Percentiles rank a stretch among this genome's conserved stretches.
phyloP scores from a whole-genome alignment of 1,140 invertebrate genomes.

The Temnothorax curvispinosus region DNA sequence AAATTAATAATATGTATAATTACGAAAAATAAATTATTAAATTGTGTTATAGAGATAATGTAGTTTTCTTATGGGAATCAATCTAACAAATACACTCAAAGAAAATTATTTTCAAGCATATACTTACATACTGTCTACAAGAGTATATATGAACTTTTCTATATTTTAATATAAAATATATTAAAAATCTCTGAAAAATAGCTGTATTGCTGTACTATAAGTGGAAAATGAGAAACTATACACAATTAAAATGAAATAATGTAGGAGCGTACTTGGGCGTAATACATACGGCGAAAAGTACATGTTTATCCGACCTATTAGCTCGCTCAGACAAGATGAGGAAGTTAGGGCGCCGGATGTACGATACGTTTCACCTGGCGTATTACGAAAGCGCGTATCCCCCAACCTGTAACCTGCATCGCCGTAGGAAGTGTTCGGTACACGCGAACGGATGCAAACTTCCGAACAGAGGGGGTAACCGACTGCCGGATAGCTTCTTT shows the following conservation, averaged over 20 bases:
- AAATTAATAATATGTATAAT: not conserved
- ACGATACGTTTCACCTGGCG: slow-evolving; percentile 49
- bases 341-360: slow-evolving; percentile 29
- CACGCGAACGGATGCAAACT: slow-evolving; percentile 14
- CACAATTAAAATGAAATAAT: not conserved
- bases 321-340: slow-evolving; percentile 26
- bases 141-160: not conserved
- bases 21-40: not conserved
- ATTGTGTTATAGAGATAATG: not conserved
- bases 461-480: slow-evolving; percentile 15
- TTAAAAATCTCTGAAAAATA: not conserved
- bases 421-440: slow-evolving; percentile 7
- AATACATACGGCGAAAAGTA: slow-evolving; percentile 1
- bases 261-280: not conserved
- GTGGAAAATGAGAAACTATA: not conserved
- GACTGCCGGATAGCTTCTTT: slow-evolving; percentile 21
- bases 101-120: not conserved
- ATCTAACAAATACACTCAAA: not conserved
- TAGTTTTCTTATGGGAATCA: not conserved
- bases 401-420: slow-evolving; percentile 3
- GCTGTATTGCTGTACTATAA: not conserved
- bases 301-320: slow-evolving; percentile 30
- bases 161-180: not conserved
- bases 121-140: not conserved
- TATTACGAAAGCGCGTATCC: slow-evolving; percentile 32